Base-by-base conservation (phyloP, 2,797 vertebrate species). In the Acropternis orthonyx region DNA sequence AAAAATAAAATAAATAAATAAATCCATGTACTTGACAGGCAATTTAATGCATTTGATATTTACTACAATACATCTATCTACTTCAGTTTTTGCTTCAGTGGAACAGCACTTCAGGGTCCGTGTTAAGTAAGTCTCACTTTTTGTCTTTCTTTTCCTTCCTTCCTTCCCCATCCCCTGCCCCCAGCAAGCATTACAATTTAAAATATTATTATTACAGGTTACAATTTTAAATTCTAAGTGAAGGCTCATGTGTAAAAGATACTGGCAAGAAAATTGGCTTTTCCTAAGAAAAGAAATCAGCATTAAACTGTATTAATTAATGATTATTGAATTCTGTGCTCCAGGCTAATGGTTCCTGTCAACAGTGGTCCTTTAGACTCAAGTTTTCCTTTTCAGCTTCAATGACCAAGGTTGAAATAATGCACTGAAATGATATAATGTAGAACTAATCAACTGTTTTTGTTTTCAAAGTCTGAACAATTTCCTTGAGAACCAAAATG, bases 221-320 rank as follows among this genome's bases (percentile, higher is more conserved):
- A 92, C 88, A 89, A 91, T 85, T 93, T 92, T 73, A 94, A 96
- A 88, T 95, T 93, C 72, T 91, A 95, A 94, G 69, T 69, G 46
- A 93, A 95, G 63, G 41, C 39, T 87, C 43, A 85, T 95, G 94
- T 94, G 96, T 97, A 97, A 97, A 97, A 97, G 79, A 89, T 88
- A 94, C 12, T 85, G 87, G 92, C 71, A 97, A 95, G 76, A 96
- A 77, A 97, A 97, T 2, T 97, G 96, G 91, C 84, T 97, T 96
- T 96, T 95, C 85, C 88, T 95, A 95, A 92, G 51, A 89, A 96
- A 96, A 96, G 46, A 97, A 92, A 97, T 95, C 87, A 97, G 92
- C 90, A 97, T 86, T 93, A 95, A 97, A 96, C 86, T 96, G 81
- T 78, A 96, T 95, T 96, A 97, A 98, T 98, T 97, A 97, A 97